Conservation (phyloP, 2,888 invertebrate genomes). For the Drosophila pseudotakahashii region DNA sequence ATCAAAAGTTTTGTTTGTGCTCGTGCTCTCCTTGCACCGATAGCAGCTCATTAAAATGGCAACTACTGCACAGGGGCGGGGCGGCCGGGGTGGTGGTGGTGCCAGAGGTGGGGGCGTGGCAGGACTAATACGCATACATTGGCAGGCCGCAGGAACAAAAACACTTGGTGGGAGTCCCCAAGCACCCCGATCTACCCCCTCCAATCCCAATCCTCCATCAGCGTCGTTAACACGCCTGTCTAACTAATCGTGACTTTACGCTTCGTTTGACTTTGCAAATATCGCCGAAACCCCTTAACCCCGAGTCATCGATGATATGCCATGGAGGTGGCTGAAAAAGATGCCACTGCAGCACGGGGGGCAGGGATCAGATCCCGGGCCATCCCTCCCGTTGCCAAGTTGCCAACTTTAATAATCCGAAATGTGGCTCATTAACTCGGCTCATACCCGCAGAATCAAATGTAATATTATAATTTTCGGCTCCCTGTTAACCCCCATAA, state of each 20-base stretch:
- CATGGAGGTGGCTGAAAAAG: constrained; percentile 43
- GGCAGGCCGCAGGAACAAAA: constrained; percentile 49
- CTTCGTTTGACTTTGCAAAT: constrained; percentile 83
- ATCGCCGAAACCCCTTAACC: constrained; percentile 63
- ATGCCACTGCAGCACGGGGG: constrained; percentile 43
- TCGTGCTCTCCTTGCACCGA: constrained; percentile 48
- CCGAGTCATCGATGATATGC: constrained; percentile 70
- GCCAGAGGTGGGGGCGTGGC: constrained; percentile 25
- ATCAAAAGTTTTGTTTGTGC: constrained; percentile 65
- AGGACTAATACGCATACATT: constrained; percentile 49
- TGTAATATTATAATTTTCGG: constrained; percentile 56
- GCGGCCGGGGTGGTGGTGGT: neutral
- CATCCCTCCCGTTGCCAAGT: constrained; percentile 47
- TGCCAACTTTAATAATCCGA: constrained; percentile 70
- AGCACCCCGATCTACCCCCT: neutral
- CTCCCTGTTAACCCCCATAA: constrained; percentile 39
- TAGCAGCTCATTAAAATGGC: constrained; percentile 75
- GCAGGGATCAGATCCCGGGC: constrained; percentile 15
- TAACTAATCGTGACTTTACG: constrained; percentile 83
- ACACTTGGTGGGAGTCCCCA: constrained; percentile 18
- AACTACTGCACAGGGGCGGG: constrained; percentile 48
- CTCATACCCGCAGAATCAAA: constrained; percentile 52
- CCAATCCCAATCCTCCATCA: constrained; percentile 49
- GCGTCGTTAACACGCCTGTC: constrained; percentile 82
- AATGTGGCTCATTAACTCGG: constrained; percentile 80